A percentile compares a stretch with the other conserved stretches of the same genome.
phyloP scores from a whole-genome alignment of 2,888 invertebrate species.

The Phortica okadai region DNA sequence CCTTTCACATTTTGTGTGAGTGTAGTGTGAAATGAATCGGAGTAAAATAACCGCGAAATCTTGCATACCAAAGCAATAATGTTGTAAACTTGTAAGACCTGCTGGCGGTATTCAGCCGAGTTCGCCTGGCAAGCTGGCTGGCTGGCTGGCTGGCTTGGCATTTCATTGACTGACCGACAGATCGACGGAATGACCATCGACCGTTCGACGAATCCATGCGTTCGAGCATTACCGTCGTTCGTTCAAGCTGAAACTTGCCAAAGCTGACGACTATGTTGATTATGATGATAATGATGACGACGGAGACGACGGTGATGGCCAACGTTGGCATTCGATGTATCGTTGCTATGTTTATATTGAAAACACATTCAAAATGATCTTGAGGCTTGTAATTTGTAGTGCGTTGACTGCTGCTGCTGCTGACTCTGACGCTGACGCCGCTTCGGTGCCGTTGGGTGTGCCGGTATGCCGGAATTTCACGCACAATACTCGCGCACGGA shows the following conservation, averaged over 20 bases:
- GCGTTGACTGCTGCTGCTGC: constrained; percentile 8
- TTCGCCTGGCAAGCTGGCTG: not conserved
- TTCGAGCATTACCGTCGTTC: not conserved
- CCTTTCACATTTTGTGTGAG: not conserved
- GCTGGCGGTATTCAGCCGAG: constrained; percentile 34
- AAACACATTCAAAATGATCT: too few species aligned
- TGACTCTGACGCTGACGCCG: not conserved
- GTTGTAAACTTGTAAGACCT: constrained; percentile 50
- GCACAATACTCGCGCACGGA: not conserved
- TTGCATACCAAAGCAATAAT: constrained; percentile 50
- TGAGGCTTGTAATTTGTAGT: too few species aligned
- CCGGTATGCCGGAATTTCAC: constrained; percentile 7
- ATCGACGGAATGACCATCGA: not conserved
- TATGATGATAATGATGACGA: constrained; percentile 33
- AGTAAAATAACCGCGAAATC: constrained; percentile 45
- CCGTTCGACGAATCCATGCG: not conserved
- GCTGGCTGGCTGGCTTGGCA: constrained; percentile 36
- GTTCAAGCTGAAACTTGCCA: not conserved
- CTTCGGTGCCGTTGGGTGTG: not conserved
- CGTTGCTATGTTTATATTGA: too few species aligned
- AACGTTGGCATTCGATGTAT: not conserved
- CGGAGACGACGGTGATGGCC: constrained; percentile 36
- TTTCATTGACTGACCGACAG: not conserved
- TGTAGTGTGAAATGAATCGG: not conserved
- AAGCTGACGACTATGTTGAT: not conserved